A percentile compares a stretch with the other conserved stretches of the same genome.
These are phyloP conservation scores for Pseudomyrmex gracilis DNA, from an alignment of 1,140 invertebrate species.

Conservation along the genomic window DNA sequence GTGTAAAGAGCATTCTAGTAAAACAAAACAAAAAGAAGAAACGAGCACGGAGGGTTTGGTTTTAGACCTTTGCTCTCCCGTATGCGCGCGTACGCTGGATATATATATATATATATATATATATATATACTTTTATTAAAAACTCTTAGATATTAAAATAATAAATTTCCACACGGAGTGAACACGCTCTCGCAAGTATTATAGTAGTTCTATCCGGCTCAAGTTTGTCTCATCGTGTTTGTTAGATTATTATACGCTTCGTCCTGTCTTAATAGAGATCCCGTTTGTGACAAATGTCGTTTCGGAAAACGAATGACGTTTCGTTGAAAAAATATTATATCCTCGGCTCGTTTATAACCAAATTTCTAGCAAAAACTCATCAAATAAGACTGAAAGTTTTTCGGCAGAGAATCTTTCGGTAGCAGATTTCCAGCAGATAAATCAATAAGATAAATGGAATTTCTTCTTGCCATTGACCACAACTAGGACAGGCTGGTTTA, in stretches of 20 bases:
- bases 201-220: not conserved
- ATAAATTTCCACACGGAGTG: too few species aligned
- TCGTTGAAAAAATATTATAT: not conserved
- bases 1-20: not conserved
- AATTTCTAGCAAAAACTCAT: not conserved
- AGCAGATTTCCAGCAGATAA: not conserved
- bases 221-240: not conserved
- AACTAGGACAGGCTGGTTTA: conserved; percentile 61
- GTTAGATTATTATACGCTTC: not conserved
- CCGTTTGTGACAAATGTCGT: not conserved
- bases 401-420: not conserved
- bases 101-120: too few species aligned
- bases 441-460: not conserved
- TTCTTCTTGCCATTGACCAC: conserved; percentile 61
- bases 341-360: not conserved
- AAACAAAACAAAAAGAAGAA: not conserved
- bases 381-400: not conserved
- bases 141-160: not conserved
- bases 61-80: not conserved
- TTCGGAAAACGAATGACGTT: conserved; percentile 2
- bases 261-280: not conserved
- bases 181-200: too few species aligned
- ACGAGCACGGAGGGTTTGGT: not conserved
- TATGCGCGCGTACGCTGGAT: not conserved
- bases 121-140: not conserved